Base-by-base conservation (phyloP, 2,888 invertebrate species). In the Hemistola chrysoprasaria region DNA sequence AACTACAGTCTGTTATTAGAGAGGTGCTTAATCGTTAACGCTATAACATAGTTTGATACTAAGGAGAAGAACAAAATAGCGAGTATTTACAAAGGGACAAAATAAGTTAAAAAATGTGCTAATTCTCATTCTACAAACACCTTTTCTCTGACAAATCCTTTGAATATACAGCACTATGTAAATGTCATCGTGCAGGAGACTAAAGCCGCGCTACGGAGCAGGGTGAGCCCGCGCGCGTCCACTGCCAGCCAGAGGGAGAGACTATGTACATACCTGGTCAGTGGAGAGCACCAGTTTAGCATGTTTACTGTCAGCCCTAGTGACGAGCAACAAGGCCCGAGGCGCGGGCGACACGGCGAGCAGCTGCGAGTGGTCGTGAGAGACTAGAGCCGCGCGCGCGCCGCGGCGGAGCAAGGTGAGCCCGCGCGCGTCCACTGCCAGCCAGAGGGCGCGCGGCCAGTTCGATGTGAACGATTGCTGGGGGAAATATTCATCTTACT, bases 381-480 rank as follows among this genome's bases (percentile, higher is more conserved):
- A 97, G 77, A 96, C 97, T 1, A 98, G 91, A 22, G 97, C 94
- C 66, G 95, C 95, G 59, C 97, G 92, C 7, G 97, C 94, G 39
- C 96, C 93, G 68, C 96, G 95, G 62, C 98, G 96, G 62, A 98
- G 88, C 48, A 98, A 87, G 75, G 98, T 97, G 46, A 98, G 92
- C 9, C 98, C 98, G 61, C 92, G 93, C 77, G 97, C 97, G 83
- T 98, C 97, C 34, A 98, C 95, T 11, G 97, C 97, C 57, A 98
- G 87, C 97, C 98, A 97, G 28, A 98, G 88, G 26, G 95, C 93
- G 65, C 97, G 92, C 16, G 98, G 98, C 96, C 98, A 97, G 80
- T 97, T 97, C 11, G 97, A 97, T 7, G 98, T 97, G 77, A 97
- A 98, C 6, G 97, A 96, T 94, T 98, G 98, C 95, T 96, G 78